Evolutionary conservation across 2,888 invertebrate species (phyloP).

Genomic region (Cecidostiba fungosa): DNA sequence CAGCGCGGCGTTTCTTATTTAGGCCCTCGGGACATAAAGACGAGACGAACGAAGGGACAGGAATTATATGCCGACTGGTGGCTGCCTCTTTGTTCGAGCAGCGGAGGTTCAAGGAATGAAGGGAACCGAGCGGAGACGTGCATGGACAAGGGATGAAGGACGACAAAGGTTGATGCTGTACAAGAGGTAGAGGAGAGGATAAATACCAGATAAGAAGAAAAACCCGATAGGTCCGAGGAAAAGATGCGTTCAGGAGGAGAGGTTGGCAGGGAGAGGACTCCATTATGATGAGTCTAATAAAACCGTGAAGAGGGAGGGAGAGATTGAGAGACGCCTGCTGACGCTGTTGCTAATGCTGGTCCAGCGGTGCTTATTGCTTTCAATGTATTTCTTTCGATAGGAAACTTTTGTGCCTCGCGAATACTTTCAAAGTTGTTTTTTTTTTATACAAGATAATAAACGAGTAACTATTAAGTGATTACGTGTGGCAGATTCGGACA

Average conservation of each 20-base stretch:
- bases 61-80: constrained; percentile 21
- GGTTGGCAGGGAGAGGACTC: not conserved
- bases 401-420: too few relatives aligned
- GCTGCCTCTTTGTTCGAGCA: not conserved
- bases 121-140: not conserved
- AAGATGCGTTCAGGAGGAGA: not conserved
- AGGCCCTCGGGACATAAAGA: not conserved
- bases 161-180: not conserved
- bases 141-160: not conserved
- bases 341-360: not conserved
- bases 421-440: too few relatives aligned
- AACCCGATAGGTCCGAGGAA: not conserved
- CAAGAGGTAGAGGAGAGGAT: not conserved
- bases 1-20: constrained; percentile 5
- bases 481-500: too few relatives aligned
- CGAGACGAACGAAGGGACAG: constrained; percentile 2
- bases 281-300: constrained; percentile 42
- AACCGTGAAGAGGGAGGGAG: constrained; percentile 4
- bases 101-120: not conserved
- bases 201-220: constrained; percentile 25
- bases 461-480: too few relatives aligned
- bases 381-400: not conserved
- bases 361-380: not conserved
- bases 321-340: too few relatives aligned
- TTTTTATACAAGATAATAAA: too few relatives aligned